Evolutionary conservation across 2,113 vertebrate genomes (phyloP).

Genomic region (Pachycephala philippinensis): DNA sequence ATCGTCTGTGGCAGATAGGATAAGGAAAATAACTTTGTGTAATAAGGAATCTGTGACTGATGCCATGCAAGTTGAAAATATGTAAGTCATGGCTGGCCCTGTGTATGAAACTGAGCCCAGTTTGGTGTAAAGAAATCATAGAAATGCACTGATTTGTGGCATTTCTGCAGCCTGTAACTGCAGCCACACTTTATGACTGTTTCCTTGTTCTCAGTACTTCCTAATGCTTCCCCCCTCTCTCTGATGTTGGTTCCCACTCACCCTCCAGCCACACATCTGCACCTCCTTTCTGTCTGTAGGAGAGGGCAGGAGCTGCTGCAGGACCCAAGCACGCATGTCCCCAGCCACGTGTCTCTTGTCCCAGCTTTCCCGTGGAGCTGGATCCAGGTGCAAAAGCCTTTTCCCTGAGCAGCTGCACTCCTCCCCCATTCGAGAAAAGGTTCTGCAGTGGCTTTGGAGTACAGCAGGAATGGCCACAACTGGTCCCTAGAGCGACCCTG

Average conservation of each 20-base stretch:
- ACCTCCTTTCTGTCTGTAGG: background rate
- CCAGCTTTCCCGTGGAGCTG: background rate
- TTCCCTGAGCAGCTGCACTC: background rate
- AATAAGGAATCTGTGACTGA: background rate
- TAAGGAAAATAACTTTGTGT: slow-evolving; percentile 28
- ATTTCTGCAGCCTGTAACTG: background rate
- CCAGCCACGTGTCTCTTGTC: rapidly evolving
- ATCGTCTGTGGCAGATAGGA: background rate
- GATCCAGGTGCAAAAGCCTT: background rate
- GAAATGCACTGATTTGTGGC: background rate
- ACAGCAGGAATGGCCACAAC: background rate
- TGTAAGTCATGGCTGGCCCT: background rate
- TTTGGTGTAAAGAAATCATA: background rate
- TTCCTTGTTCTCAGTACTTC: background rate
- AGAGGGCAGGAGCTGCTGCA: background rate
- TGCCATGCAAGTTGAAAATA: background rate
- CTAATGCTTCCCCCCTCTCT: background rate
- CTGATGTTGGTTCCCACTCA: background rate
- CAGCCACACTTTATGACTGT: background rate
- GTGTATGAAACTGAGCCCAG: background rate
- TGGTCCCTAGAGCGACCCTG: background rate
- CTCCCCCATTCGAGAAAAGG: background rate
- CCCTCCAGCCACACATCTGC: background rate
- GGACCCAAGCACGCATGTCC: background rate
- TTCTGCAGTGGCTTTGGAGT: background rate